phyloP scores from a whole-genome alignment of 2,888 invertebrate genomes.

The Nomada fucata region DNA sequence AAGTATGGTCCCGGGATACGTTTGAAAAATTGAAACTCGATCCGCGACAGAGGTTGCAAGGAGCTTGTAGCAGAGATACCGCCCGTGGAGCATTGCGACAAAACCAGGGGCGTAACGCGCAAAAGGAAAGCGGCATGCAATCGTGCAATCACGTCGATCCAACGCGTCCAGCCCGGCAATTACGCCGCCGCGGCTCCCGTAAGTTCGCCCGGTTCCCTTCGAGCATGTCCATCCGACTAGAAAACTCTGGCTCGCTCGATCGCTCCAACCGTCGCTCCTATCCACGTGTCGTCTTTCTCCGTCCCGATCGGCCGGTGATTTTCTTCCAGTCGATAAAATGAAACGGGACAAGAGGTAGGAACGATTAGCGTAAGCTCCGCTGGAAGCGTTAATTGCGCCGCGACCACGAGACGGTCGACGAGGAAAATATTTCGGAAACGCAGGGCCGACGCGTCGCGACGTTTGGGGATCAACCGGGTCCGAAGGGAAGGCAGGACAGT shows the following conservation, averaged over 20 bases:
- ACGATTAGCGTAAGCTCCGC: background rate
- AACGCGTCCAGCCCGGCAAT: constrained; percentile 68
- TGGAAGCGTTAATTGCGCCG: background rate
- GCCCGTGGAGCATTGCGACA: constrained; percentile 62
- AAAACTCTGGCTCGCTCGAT: constrained; percentile 68
- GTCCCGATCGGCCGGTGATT: constrained; percentile 8
- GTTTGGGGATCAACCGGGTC: no score
- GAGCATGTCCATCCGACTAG: constrained; percentile 71
- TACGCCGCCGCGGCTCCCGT: constrained; percentile 62
- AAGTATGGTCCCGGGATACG: background rate
- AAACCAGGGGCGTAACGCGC: constrained; percentile 65
- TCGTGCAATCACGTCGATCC: constrained; percentile 70
- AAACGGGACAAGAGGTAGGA: background rate
- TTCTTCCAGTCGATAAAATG: background rate
- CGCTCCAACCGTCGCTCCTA: constrained; percentile 59
- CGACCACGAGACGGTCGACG: no score
- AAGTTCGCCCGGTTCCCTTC: constrained; percentile 64
- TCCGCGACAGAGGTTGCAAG: constrained; percentile 10
- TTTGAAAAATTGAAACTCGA: constrained; percentile 50
- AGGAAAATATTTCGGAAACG: no score
- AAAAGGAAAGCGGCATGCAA: constrained; percentile 64
- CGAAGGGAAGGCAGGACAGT: background rate
- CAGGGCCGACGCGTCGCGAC: no score
- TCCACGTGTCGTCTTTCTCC: constrained; percentile 23
- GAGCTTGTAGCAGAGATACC: constrained; percentile 48